phyloP scores from a whole-genome alignment of 2,113 vertebrate species.

The Coptodon rendalli region DNA sequence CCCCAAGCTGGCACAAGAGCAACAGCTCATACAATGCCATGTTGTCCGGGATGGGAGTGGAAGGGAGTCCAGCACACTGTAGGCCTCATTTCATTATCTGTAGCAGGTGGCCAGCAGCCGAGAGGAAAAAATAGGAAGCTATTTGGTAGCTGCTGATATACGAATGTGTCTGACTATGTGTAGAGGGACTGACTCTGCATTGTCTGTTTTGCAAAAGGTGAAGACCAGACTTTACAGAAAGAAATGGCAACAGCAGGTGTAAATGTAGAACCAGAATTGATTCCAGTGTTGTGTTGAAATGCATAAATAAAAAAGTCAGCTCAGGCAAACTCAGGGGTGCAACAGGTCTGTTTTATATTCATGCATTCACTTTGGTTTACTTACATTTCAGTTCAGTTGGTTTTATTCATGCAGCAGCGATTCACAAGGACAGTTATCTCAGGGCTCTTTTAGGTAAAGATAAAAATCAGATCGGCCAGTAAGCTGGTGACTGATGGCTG shows the following conservation, averaged over 20 bases:
- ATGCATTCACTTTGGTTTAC: background rate
- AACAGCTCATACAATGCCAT: conserved; percentile 29
- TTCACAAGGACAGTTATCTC: background rate
- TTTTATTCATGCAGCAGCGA: background rate
- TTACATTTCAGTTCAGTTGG: background rate
- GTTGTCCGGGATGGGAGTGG: conserved; percentile 19
- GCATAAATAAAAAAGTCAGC: background rate
- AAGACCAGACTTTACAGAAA: background rate
- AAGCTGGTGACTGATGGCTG: background rate
- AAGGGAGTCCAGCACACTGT: background rate
- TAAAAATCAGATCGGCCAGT: background rate
- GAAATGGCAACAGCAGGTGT: background rate
- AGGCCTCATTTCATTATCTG: conserved; percentile 36
- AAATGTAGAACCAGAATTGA: background rate
- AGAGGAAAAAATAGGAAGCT: conserved; percentile 12
- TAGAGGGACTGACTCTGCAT: background rate
- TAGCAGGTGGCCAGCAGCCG: conserved; percentile 34
- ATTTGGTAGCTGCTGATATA: background rate
- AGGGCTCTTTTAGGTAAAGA: background rate
- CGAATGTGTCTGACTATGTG: conserved; percentile 2
- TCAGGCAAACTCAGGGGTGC: background rate
- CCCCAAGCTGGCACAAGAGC: conserved; percentile 1
- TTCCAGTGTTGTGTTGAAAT: background rate
- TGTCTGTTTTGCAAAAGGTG: background rate
- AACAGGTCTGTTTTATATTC: background rate